Evolutionary conservation across 2,113 vertebrate species (phyloP).

Genomic region (Cololabis saira): DNA sequence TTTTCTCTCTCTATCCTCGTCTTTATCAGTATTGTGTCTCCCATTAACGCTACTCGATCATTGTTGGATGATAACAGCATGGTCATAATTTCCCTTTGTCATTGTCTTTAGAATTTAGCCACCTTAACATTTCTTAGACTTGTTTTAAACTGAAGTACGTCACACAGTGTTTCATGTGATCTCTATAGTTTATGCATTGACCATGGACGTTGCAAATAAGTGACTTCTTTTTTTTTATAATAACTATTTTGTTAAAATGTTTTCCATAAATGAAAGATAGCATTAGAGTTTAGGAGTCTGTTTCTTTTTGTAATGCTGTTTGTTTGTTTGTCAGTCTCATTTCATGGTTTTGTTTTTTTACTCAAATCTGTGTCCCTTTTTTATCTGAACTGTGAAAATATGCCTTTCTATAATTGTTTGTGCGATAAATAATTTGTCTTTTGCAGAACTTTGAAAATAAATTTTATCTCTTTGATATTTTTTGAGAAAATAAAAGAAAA

Average conservation of each 20-base stretch:
- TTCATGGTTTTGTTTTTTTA: slow-evolving; percentile 21
- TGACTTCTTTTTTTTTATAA: slow-evolving; percentile 2
- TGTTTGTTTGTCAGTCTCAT: slow-evolving; percentile 13
- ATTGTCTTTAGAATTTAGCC: neutral
- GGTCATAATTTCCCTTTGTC: neutral
- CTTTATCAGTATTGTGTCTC: neutral
- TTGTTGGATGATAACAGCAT: neutral
- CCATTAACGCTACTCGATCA: neutral
- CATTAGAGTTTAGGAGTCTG: slow-evolving; percentile 21
- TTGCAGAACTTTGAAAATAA: slow-evolving; percentile 23
- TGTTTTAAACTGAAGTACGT: neutral
- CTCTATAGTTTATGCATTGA: neutral
- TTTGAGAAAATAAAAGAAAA: slow-evolving; percentile 64
- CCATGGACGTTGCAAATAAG: slow-evolving; percentile 44
- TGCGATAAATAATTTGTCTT: slow-evolving; percentile 6
- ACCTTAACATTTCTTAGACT: neutral
- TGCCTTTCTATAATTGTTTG: slow-evolving; percentile 36
- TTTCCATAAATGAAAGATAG: slow-evolving; percentile 21
- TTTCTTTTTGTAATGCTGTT: slow-evolving; percentile 12
- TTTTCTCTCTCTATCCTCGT: neutral
- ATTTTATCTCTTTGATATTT: slow-evolving; percentile 51
- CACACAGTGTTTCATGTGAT: neutral
- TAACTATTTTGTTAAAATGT: slow-evolving; percentile 25
- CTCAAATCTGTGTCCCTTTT: slow-evolving; percentile 13
- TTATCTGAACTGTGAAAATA: slow-evolving; percentile 62